A percentile compares a stretch with the other conserved stretches of the same genome.
Evolutionary conservation across 2,113 vertebrate genomes (phyloP).

Genomic region (Poecile atricapillus): DNA sequence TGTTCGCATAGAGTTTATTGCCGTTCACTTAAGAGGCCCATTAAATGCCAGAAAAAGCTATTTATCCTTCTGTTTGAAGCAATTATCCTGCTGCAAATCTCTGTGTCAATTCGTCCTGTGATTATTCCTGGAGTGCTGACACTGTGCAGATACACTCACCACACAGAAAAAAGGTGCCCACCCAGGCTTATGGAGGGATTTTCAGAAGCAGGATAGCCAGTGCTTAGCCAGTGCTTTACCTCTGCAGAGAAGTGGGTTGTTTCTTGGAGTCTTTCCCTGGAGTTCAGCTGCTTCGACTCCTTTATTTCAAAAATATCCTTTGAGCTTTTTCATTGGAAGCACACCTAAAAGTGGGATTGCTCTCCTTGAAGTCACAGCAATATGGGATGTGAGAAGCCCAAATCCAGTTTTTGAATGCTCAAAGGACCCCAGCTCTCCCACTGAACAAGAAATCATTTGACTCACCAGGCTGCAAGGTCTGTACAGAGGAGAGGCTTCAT

Average conservation of each 20-base stretch:
- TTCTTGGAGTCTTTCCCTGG: neutral
- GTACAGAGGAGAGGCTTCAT: neutral
- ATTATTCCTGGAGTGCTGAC: slow-evolving; percentile 18
- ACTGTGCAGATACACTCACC: neutral
- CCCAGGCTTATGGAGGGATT: neutral
- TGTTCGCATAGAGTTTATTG: slow-evolving; percentile 35
- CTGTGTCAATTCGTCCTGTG: neutral
- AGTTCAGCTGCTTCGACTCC: neutral
- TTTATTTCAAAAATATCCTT: neutral
- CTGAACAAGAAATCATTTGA: accelerated
- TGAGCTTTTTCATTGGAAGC: neutral
- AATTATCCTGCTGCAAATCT: slow-evolving; percentile 36
- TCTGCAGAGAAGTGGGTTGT: neutral
- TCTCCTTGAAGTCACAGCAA: neutral
- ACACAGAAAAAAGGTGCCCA: neutral
- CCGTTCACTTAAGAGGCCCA: slow-evolving; percentile 18
- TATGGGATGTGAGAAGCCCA: neutral
- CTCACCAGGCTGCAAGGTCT: neutral
- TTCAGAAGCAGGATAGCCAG: neutral
- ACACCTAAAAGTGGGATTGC: neutral
- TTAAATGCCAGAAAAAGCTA: slow-evolving; percentile 44
- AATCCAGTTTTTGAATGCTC: neutral
- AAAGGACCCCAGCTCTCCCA: neutral
- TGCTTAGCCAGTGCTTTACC: neutral
- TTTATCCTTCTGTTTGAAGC: slow-evolving; percentile 44